phyloP scores from a whole-genome alignment of 2,888 invertebrate genomes.

The Matsumyia berberina region DNA sequence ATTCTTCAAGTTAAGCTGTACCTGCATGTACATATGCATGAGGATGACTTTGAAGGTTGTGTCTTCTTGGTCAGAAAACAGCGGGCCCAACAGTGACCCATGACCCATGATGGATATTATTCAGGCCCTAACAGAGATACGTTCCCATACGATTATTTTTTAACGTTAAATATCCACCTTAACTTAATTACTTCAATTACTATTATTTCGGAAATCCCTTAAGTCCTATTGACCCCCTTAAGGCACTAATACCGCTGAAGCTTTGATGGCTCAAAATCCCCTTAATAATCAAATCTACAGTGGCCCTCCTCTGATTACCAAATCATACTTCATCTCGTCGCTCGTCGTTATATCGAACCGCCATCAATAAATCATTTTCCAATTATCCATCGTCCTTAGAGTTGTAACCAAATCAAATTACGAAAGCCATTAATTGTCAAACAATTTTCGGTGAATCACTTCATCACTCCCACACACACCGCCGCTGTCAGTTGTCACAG shows the following conservation, averaged over 20 bases:
- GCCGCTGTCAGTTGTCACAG: not conserved
- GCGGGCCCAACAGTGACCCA: too few relatives aligned
- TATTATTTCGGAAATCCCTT: slow-evolving; percentile 2
- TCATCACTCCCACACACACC: not conserved
- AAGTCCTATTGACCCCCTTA: not conserved
- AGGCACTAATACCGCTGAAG: not conserved
- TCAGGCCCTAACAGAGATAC: too few relatives aligned
- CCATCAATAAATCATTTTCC: slow-evolving; percentile 42
- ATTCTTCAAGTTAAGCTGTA: too few relatives aligned
- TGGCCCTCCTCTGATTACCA: not conserved
- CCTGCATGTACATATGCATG: too few relatives aligned
- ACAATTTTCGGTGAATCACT: slow-evolving; percentile 43
- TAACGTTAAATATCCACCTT: too few relatives aligned
- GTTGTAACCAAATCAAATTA: slow-evolving; percentile 43
- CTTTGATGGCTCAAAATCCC: not conserved
- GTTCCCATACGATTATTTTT: too few relatives aligned
- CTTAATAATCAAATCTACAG: not conserved
- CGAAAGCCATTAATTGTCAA: slow-evolving; percentile 51
- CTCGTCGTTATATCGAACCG: slow-evolving; percentile 3
- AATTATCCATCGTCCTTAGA: slow-evolving; percentile 43
- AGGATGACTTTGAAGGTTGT: too few relatives aligned
- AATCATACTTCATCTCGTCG: not conserved
- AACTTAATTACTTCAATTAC: too few relatives aligned
- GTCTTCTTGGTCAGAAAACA: too few relatives aligned
- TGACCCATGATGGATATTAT: too few relatives aligned